A percentile compares a stretch with the other conserved stretches of the same genome.
These are phyloP conservation scores for Cynocephalus volans DNA, from an alignment of 2,113 vertebrate genomes.

Conservation along the genomic window DNA sequence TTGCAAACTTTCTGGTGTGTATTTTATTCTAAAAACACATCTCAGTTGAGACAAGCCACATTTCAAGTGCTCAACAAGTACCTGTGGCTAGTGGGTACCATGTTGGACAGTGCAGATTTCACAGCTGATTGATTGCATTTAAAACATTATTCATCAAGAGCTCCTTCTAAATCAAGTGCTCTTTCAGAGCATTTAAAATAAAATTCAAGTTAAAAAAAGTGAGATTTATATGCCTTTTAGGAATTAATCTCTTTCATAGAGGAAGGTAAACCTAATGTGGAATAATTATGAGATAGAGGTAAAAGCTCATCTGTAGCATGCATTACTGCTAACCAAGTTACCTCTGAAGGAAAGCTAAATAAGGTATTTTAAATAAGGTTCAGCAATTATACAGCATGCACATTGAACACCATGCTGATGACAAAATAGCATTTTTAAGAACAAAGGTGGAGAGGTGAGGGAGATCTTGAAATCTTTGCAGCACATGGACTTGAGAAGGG, in stretches of 20 bases:
- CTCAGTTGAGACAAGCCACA: background rate
- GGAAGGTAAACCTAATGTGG: background rate
- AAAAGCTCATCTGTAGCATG: background rate
- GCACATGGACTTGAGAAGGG: background rate
- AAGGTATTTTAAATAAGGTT: background rate
- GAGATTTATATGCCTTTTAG: slow-evolving; percentile 41
- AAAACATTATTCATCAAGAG: background rate
- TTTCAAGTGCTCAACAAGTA: background rate
- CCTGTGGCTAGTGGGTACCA: background rate
- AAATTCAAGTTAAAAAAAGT: slow-evolving; percentile 38
- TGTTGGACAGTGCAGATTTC: background rate
- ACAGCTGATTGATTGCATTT: background rate
- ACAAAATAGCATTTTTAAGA: background rate
- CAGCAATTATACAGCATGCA: background rate
- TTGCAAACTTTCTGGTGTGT: background rate
- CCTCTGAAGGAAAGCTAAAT: background rate
- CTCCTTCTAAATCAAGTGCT: slow-evolving; percentile 32
- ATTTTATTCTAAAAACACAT: slow-evolving; percentile 20
- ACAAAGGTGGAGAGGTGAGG: background rate
- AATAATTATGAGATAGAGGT: background rate
- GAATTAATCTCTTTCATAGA: slow-evolving; percentile 1
- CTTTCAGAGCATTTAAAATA: slow-evolving; percentile 60
- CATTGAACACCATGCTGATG: background rate
- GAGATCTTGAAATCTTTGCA: background rate
- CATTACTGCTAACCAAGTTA: background rate